These are phyloP conservation scores for Galemys pyrenaicus DNA, from an alignment of 2,113 vertebrate species.

Conservation along the genomic window DNA sequence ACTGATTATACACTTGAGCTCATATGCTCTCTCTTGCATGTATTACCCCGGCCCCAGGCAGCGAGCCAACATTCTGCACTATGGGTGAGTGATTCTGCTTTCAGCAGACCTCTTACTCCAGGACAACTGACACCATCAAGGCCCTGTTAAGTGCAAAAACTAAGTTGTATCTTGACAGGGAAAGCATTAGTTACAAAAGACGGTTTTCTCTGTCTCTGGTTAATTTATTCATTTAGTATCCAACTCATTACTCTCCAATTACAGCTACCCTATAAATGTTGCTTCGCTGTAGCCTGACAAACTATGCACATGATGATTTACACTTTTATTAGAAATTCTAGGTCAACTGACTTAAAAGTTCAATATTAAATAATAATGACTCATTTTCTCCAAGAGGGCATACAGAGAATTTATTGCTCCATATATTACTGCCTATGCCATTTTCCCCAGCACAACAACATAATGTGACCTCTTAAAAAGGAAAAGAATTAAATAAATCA, in stretches of 20 bases:
- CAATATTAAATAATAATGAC: conserved; percentile 52
- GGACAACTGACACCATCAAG: conserved; percentile 32
- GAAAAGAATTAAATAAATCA: conserved; percentile 45
- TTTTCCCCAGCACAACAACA: background rate
- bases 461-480: conserved; percentile 41
- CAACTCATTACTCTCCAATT: conserved; percentile 37
- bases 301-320: background rate
- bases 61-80: background rate
- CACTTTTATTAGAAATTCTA: conserved; percentile 28
- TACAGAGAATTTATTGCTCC: conserved; percentile 54
- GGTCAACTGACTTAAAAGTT: background rate
- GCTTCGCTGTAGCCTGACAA: background rate
- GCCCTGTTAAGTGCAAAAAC: conserved; percentile 32
- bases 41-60: conserved; percentile 30
- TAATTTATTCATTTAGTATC: conserved; percentile 37
- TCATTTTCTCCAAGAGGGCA: conserved; percentile 7
- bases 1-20: conserved; percentile 35
- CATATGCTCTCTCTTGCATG: conserved; percentile 20
- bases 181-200: background rate
- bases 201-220: background rate
- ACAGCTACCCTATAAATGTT: background rate
- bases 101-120: background rate
- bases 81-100: background rate
- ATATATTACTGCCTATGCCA: background rate
- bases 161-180: conserved; percentile 47